phyloP scores from a whole-genome alignment of 2,113 vertebrate genomes.

The Ia io region DNA sequence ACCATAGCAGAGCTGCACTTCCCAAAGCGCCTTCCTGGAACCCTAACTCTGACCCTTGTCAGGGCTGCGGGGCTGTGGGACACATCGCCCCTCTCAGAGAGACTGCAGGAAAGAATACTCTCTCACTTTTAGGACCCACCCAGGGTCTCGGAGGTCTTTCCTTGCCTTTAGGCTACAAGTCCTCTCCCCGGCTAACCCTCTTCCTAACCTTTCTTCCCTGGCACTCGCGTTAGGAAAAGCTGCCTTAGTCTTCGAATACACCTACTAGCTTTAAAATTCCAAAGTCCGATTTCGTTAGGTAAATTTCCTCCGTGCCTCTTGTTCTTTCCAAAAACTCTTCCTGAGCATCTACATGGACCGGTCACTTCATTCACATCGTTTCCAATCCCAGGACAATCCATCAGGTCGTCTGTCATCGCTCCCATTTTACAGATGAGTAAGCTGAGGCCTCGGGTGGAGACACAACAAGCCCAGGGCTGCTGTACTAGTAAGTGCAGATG shows the following conservation, averaged over 20 bases:
- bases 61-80: neutral
- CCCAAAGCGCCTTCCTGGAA: neutral
- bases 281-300: neutral
- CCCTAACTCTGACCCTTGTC: neutral
- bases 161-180: neutral
- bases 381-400: too few relatives aligned
- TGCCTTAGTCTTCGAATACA: neutral
- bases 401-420: fast-evolving
- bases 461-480: fast-evolving
- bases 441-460: neutral
- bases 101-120: fast-evolving
- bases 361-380: neutral
- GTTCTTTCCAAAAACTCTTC: neutral
- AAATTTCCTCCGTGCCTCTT: neutral
- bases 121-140: neutral
- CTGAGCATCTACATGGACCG: fast-evolving
- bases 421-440: neutral
- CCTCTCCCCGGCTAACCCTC: neutral
- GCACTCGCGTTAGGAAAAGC: neutral
- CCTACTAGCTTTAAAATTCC: neutral
- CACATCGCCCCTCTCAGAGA: neutral
- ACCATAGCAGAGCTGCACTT: neutral
- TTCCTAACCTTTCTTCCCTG: neutral
- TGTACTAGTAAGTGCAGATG: neutral
- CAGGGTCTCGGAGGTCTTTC: neutral